Percentiles rank a stretch among this genome's conserved stretches.
These are phyloP conservation scores for Xylophagus ater DNA, from an alignment of 2,888 invertebrate genomes.

Conservation along the genomic window DNA sequence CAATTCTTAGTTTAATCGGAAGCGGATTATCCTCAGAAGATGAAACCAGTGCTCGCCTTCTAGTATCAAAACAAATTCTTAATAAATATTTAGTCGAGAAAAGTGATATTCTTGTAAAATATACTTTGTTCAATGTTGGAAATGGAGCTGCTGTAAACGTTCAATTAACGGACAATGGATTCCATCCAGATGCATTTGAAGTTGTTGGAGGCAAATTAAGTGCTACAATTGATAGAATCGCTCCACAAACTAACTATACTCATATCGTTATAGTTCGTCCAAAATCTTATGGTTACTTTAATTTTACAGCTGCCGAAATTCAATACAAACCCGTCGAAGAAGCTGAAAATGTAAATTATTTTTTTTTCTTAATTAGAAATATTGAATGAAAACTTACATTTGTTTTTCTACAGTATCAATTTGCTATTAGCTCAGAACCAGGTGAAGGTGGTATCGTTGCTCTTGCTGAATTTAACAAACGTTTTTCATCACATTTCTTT, in stretches of 20 bases:
- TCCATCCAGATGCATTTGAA: slow-evolving; percentile 84
- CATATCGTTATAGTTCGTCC: slow-evolving; percentile 90
- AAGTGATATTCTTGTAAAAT: slow-evolving; percentile 92
- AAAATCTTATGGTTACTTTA: slow-evolving; percentile 84
- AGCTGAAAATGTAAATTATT: slow-evolving; percentile 48
- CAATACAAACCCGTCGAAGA: slow-evolving; percentile 81
- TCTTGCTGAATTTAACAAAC: slow-evolving; percentile 86
- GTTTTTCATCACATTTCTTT: slow-evolving; percentile 92
- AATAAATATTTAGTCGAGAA: slow-evolving; percentile 94
- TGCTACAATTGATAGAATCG: slow-evolving; percentile 76
- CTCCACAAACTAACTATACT: slow-evolving; percentile 85
- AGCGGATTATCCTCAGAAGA: slow-evolving; percentile 47
- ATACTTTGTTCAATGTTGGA: slow-evolving; percentile 89
- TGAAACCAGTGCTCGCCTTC: slow-evolving; percentile 64
- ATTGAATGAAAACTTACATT: slow-evolving; percentile 2
- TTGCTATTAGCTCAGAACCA: slow-evolving; percentile 72
- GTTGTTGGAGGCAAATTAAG: slow-evolving; percentile 77
- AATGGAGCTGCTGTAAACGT: slow-evolving; percentile 83
- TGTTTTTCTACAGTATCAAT: slow-evolving; percentile 49
- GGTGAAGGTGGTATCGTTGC: slow-evolving; percentile 93
- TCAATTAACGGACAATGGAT: slow-evolving; percentile 73
- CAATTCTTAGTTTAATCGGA: too few relatives aligned
- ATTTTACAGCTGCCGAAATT: slow-evolving; percentile 91
- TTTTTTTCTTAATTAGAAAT: slow-evolving; percentile 3
- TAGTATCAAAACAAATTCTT: slow-evolving; percentile 87